phyloP scores from a whole-genome alignment of 2,113 vertebrate genomes.

The Melanotaenia duboulayi region DNA sequence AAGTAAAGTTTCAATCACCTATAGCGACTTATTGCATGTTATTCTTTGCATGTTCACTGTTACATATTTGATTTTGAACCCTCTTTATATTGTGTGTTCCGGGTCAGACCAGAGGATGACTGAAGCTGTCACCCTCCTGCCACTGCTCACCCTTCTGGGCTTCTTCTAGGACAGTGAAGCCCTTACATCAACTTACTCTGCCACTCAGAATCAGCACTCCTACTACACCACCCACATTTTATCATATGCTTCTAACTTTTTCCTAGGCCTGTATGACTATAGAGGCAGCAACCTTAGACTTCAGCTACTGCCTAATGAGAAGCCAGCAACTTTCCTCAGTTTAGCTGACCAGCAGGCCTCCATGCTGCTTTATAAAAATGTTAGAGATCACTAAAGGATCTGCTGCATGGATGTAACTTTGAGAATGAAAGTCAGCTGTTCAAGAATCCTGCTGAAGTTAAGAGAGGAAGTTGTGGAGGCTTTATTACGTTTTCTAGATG shows the following conservation, averaged over 20 bases:
- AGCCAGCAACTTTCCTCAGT: constrained; percentile 83
- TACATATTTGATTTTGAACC: background rate
- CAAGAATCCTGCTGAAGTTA: constrained; percentile 13
- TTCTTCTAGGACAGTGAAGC: constrained; percentile 88
- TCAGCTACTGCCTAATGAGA: constrained; percentile 92
- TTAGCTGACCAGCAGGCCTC: constrained; percentile 65
- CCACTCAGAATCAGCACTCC: constrained; percentile 76
- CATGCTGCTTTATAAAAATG: constrained; percentile 82
- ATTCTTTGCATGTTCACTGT: background rate
- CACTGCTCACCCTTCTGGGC: constrained; percentile 93
- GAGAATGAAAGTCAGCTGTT: constrained; percentile 85
- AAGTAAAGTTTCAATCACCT: constrained; percentile 46
- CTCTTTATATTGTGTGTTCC: background rate
- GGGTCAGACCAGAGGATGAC: constrained; percentile 86
- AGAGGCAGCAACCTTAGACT: constrained; percentile 82
- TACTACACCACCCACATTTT: constrained; percentile 90
- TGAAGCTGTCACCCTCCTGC: constrained; percentile 90
- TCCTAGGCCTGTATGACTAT: constrained; percentile 91
- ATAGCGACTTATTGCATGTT: background rate
- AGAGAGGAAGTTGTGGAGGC: background rate
- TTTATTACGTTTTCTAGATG: background rate
- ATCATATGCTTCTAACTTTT: constrained; percentile 91
- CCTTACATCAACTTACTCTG: constrained; percentile 86
- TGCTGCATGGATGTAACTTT: constrained; percentile 87
- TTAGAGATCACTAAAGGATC: constrained; percentile 85